phyloP scores from a whole-genome alignment of 2,888 invertebrate genomes.

The Lysandra coridon region DNA sequence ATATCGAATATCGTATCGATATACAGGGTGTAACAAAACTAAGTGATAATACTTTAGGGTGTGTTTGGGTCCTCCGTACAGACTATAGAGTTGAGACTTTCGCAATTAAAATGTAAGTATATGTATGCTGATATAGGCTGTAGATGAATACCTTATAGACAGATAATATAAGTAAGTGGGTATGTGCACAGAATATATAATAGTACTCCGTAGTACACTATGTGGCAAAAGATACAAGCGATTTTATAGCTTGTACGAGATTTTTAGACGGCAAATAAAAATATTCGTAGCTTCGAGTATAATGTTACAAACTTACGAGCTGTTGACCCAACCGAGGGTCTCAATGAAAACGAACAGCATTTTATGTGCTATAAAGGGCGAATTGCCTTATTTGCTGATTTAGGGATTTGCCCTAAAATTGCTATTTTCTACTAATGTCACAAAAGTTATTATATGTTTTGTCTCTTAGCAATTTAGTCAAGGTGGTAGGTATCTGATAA shows the following conservation, averaged over 20 bases:
- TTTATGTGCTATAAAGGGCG: conserved; percentile 32
- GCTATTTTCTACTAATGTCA: neutral
- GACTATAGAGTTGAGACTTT: too few species aligned
- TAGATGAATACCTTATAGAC: too few species aligned
- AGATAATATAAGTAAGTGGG: too few species aligned
- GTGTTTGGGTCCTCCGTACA: too few species aligned
- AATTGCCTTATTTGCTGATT: conserved; percentile 56
- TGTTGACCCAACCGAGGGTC: neutral
- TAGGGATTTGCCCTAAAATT: conserved; percentile 43
- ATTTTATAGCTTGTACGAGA: conserved; percentile 72
- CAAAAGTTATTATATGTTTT: conserved; percentile 8
- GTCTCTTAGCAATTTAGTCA: neutral
- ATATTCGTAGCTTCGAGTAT: conserved; percentile 56
- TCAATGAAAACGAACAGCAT: conserved; percentile 14
- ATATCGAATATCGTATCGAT: too few species aligned
- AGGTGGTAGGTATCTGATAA: too few species aligned
- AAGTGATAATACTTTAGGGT: too few species aligned
- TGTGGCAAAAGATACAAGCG: conserved; percentile 60
- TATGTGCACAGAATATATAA: too few species aligned
- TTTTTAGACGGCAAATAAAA: conserved; percentile 62
- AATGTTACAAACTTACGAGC: conserved; percentile 56
- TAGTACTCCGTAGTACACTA: too few species aligned
- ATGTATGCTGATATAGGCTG: too few species aligned
- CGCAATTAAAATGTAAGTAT: too few species aligned
- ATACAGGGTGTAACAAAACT: too few species aligned